These are phyloP conservation scores for Eptesicus fuscus DNA, from an alignment of 2,113 vertebrate genomes.

Conservation along the genomic window DNA sequence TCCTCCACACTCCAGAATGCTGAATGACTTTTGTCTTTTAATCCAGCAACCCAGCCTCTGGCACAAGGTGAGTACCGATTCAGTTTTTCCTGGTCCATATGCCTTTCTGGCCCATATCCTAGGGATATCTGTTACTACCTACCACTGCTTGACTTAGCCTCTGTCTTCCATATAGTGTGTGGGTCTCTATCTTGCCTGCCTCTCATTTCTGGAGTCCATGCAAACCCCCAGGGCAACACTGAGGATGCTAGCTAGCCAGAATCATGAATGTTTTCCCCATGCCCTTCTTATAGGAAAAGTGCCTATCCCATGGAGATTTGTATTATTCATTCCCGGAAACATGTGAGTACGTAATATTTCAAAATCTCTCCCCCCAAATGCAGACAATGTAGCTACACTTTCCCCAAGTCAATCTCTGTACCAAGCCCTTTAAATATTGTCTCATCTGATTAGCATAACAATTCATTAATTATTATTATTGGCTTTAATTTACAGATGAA, in stretches of 20 bases:
- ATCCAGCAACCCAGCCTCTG: background rate
- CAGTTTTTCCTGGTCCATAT: background rate
- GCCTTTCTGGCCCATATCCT: background rate
- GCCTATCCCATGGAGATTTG: background rate
- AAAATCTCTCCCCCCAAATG: background rate
- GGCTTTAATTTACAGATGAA: background rate
- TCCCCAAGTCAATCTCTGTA: background rate
- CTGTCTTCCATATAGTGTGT: background rate
- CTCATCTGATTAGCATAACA: background rate
- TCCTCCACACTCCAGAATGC: background rate
- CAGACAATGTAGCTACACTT: background rate
- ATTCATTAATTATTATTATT: background rate
- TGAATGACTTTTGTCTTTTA: background rate
- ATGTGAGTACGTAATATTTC: background rate
- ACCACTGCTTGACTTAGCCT: background rate
- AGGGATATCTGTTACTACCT: background rate
- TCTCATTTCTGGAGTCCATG: background rate
- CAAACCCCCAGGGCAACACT: background rate
- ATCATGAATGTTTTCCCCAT: background rate
- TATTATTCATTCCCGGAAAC: background rate
- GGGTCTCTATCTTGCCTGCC: too few species aligned
- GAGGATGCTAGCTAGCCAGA: background rate
- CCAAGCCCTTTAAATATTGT: background rate
- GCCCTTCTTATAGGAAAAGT: background rate
- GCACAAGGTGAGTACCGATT: background rate